Percentiles rank a stretch among this genome's conserved stretches.
Evolutionary conservation across 2,797 vertebrate genomes (phyloP).

Genomic region (Falco berigora): DNA sequence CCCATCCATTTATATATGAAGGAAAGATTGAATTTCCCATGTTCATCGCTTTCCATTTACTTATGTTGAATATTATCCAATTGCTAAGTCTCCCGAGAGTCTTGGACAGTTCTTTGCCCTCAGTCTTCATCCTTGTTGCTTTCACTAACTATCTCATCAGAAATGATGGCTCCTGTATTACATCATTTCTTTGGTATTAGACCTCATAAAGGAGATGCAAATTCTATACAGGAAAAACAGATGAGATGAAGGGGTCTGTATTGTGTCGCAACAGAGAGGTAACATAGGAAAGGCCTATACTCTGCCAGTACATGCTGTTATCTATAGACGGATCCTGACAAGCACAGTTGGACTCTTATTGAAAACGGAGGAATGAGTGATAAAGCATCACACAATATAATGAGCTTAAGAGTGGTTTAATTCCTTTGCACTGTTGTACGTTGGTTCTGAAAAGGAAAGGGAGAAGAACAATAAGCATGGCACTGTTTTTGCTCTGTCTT

Average conservation of each 20-base stretch:
- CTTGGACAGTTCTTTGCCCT: not conserved
- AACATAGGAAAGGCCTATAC: not conserved
- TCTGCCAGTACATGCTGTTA: not conserved
- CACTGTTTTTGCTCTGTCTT: not conserved
- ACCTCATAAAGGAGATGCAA: not conserved
- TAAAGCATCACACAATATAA: not conserved
- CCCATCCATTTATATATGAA: not conserved
- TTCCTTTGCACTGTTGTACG: not conserved
- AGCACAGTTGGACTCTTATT: not conserved
- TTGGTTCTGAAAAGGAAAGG: not conserved
- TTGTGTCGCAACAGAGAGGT: not conserved
- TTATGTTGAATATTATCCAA: not conserved
- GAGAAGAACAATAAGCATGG: not conserved
- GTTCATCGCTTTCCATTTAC: not conserved
- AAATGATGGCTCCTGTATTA: not conserved
- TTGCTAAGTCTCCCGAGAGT: not conserved
- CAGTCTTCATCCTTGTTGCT: not conserved
- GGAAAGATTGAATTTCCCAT: not conserved
- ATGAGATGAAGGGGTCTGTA: not conserved
- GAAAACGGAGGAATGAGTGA: not conserved
- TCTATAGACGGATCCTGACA: slow-evolving; percentile 14
- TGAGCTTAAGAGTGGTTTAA: not conserved
- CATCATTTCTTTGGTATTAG: not conserved
- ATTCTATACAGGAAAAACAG: not conserved
- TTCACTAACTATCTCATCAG: not conserved